phyloP scores from a whole-genome alignment of 2,797 vertebrate genomes.

The Enteromius thamalakanensis region DNA sequence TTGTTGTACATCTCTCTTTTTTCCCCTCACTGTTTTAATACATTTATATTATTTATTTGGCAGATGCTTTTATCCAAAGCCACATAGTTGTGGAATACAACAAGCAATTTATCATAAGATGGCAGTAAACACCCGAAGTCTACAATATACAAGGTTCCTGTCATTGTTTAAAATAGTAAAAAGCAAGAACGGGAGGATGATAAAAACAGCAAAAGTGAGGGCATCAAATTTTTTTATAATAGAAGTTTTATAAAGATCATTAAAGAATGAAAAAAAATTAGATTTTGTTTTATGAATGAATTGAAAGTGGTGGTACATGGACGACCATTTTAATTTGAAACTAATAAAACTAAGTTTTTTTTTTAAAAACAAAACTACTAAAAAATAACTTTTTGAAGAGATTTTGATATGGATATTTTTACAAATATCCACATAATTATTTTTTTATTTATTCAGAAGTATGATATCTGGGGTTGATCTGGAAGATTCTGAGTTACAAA shows the following conservation, averaged over 20 bases:
- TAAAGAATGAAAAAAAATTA: not conserved
- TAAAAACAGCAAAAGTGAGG: not conserved
- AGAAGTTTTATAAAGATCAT: not conserved
- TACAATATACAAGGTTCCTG: not conserved
- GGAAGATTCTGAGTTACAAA: constrained; percentile 31
- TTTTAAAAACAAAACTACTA: no score
- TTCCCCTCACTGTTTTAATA: not conserved
- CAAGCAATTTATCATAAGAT: not conserved
- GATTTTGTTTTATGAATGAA: not conserved
- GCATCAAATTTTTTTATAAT: not conserved
- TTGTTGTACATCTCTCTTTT: not conserved
- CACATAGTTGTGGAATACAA: not conserved
- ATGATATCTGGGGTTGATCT: not conserved
- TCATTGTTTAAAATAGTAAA: not conserved
- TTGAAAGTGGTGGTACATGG: no score
- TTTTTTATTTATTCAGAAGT: not conserved
- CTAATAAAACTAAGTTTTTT: no score
- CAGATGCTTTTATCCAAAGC: not conserved
- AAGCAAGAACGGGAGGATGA: not conserved
- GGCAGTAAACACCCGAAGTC: not conserved
- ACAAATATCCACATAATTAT: not conserved
- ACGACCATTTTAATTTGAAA: not conserved
- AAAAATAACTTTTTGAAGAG: not conserved
- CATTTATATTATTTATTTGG: not conserved
- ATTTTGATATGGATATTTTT: not conserved